Percentiles rank a stretch among this genome's conserved stretches.
Conservation (phyloP, 2,113 vertebrate genomes). For the Rattus norvegicus region DNA sequence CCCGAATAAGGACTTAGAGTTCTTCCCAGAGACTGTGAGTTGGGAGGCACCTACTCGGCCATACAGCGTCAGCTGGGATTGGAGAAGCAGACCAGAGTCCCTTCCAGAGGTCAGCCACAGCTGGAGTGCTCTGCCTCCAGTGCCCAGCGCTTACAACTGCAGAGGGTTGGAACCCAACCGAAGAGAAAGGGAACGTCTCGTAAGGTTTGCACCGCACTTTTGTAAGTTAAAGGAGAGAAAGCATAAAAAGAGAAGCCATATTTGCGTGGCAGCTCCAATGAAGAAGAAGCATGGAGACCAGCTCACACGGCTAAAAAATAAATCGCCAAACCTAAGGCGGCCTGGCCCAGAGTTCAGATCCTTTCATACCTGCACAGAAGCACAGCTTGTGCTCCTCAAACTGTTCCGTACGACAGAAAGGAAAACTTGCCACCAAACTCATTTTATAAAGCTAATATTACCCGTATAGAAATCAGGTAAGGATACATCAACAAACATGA, state of each 20-base stretch:
- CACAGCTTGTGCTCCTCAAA: background rate
- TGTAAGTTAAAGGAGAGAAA: background rate
- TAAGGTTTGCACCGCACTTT: background rate
- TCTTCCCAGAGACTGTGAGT: background rate
- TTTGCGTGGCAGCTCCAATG: background rate
- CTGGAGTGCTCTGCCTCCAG: background rate
- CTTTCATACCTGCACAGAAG: background rate
- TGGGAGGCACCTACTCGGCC: background rate
- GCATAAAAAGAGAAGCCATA: background rate
- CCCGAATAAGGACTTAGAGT: background rate
- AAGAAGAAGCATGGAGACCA: background rate
- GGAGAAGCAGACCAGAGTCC: background rate
- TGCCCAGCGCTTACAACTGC: background rate
- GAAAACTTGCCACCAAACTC: background rate
- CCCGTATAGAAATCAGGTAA: background rate
- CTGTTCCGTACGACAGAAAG: background rate
- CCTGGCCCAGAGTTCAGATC: background rate
- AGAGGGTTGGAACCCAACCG: background rate
- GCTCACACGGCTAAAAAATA: too few relatives aligned
- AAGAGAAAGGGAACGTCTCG: background rate
- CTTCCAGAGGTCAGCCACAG: background rate
- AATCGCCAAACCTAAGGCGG: background rate
- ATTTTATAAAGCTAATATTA: background rate
- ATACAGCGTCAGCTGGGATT: too few relatives aligned
- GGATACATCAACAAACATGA: background rate